Percentiles rank a stretch among this genome's conserved stretches.
These are phyloP conservation scores for Anguilla rostrata DNA, from an alignment of 2,113 vertebrate species.

Conservation along the genomic window DNA sequence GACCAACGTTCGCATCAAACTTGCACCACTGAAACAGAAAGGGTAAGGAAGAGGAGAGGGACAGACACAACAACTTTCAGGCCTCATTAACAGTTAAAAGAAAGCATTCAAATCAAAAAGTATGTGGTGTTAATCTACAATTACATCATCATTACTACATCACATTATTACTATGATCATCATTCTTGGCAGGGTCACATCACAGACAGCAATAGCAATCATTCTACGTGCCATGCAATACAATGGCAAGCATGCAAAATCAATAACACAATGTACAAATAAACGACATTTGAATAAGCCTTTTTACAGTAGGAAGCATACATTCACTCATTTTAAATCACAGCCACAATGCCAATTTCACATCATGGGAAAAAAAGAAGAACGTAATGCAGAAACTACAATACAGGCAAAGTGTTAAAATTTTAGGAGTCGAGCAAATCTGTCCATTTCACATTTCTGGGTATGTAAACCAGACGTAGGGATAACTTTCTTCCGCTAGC, in stretches of 20 bases:
- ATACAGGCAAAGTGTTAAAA: background rate
- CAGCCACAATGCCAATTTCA: background rate
- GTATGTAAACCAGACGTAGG: too few species aligned
- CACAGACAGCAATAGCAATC: too few species aligned
- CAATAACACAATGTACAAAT: background rate
- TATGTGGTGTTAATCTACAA: too few species aligned
- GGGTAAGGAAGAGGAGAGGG: background rate
- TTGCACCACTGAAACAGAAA: constrained; percentile 86
- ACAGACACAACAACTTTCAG: too few species aligned
- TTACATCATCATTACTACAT: too few species aligned
- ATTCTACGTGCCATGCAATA: background rate
- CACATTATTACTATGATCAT: too few species aligned
- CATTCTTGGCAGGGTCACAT: too few species aligned
- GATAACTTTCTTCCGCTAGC: too few species aligned
- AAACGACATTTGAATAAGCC: background rate
- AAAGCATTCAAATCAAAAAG: too few species aligned
- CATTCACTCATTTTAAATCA: background rate
- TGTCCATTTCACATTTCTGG: too few species aligned
- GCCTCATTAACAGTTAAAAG: too few species aligned
- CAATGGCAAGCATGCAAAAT: background rate
- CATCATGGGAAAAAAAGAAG: background rate
- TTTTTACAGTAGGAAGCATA: background rate
- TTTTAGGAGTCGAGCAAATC: background rate
- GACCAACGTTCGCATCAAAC: constrained; percentile 96
- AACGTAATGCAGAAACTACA: background rate